A percentile compares a stretch with the other conserved stretches of the same genome.
phyloP scores from a whole-genome alignment of 2,888 invertebrate genomes.

The Pedicia rivosa region DNA sequence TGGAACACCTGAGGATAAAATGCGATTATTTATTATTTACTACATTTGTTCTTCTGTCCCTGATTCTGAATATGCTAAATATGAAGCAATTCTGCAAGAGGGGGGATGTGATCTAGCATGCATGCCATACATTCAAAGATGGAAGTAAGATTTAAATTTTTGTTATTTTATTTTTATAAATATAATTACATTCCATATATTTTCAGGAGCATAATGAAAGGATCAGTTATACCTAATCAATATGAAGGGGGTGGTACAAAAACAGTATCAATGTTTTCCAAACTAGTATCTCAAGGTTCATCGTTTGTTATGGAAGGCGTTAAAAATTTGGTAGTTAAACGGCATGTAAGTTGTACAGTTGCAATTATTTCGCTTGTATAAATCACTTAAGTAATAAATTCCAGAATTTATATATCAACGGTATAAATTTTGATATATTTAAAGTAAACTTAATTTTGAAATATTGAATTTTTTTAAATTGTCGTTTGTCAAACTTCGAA shows the following conservation, averaged over 20 bases:
- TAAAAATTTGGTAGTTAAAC: constrained; percentile 95
- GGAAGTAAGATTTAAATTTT: constrained; percentile 53
- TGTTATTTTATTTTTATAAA: not conserved
- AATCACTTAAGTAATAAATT: no score
- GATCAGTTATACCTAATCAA: constrained; percentile 42
- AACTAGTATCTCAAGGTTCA: constrained; percentile 90
- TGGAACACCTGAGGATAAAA: constrained; percentile 81
- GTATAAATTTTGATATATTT: no score
- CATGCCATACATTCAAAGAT: constrained; percentile 77
- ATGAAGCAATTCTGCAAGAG: constrained; percentile 57
- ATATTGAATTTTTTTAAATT: no score
- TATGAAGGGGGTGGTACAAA: constrained; percentile 89
- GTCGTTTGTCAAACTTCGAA: no score
- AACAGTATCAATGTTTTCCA: constrained; percentile 97
- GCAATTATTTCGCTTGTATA: no score
- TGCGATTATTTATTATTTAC: constrained; percentile 83
- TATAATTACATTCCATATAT: not conserved
- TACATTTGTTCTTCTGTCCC: constrained; percentile 71
- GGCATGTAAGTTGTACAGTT: no score
- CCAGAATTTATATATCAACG: no score
- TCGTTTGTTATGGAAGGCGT: constrained; percentile 99
- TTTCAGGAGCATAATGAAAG: constrained; percentile 23
- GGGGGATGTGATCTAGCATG: constrained; percentile 77
- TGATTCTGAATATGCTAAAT: constrained; percentile 71
- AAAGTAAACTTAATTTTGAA: no score